These are phyloP conservation scores for Apus apus DNA, from an alignment of 2,113 vertebrate genomes.

Conservation along the genomic window DNA sequence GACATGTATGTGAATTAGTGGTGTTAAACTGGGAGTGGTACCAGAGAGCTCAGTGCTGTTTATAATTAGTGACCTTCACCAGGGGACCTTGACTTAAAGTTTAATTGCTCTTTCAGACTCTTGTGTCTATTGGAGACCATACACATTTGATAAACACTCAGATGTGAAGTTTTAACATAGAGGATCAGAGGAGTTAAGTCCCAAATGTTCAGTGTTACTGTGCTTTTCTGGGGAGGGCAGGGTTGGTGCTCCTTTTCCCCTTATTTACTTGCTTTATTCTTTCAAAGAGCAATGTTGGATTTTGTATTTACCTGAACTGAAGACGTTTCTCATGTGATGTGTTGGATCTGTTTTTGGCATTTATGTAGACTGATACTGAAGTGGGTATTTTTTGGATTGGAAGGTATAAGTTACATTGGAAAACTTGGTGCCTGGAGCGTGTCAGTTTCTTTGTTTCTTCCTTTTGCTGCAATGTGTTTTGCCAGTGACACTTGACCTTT, in stretches of 20 bases:
- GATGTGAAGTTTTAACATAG: not conserved
- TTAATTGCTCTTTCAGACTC: not conserved
- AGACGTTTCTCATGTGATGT: not conserved
- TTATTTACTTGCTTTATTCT: not conserved
- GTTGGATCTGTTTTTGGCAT: not conserved
- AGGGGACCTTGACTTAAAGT: not conserved
- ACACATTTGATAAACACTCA: not conserved
- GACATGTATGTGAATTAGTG: not conserved
- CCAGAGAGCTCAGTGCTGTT: not conserved
- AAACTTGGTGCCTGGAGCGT: not conserved
- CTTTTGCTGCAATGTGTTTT: not conserved
- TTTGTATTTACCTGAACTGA: not conserved
- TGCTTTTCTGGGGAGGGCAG: not conserved
- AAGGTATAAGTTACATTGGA: not conserved
- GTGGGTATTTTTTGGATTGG: not conserved
- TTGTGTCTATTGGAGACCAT: not conserved
- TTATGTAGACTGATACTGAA: not conserved
- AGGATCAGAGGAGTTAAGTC: not conserved
- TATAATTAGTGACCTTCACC: slow-evolving; percentile 9
- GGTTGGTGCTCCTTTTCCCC: not conserved
- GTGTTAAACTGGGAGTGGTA: not conserved
- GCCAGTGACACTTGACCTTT: not conserved
- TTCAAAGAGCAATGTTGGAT: not conserved
- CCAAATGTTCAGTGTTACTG: not conserved
- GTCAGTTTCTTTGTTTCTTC: not conserved